Base-by-base conservation (phyloP, 2,888 invertebrate species). In the Aproaerema taeniolella region DNA sequence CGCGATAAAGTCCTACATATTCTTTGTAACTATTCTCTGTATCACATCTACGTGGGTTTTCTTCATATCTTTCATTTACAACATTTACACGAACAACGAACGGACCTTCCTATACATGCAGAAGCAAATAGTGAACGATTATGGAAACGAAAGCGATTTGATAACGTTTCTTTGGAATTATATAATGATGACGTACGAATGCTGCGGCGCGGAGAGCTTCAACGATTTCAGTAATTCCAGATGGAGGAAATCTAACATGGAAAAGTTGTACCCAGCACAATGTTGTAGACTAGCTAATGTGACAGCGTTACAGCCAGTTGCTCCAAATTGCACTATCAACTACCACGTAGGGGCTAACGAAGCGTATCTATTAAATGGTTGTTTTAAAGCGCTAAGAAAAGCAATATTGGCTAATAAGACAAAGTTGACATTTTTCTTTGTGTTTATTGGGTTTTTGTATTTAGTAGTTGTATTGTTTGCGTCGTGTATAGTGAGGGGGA, bases 1-100 rank as follows among this genome's bases (percentile, higher is more conserved):
- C 35, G 82, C 83, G 0, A 57, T 82, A 1, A 80, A 83, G 44
- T 58, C 73, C 1, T 86, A 85, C 50, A 60, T 85, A 10, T 68
- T 81, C 20, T 66, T 83, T 1, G 73, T 74, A 0, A 67, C 77
- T 0, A 12, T 69, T 0, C 42, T 78, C 39, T 63, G 68, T 0
- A 48, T 59, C 0, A 40, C 64, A 0, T 62, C 71, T 0, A 72
- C 77, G 49, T 82, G 78, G 75, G 11, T 81, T 1, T 66, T 80
- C 57, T 81, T 81, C 32, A 49, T 85, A 41, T 58, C 74, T 1
- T 73, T 75, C 4, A 47, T 80, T 1, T 77, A 83, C 45, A 82
- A 73, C 43, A 67, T 86, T 6, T 79, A 79, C 41, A 57, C 71
- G 0, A 65, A 68, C 32, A 79, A 74, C 41, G 60, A 59, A 1